These are phyloP conservation scores for Graptemys geographica DNA, from an alignment of 2,797 vertebrate species.

Conservation along the genomic window DNA sequence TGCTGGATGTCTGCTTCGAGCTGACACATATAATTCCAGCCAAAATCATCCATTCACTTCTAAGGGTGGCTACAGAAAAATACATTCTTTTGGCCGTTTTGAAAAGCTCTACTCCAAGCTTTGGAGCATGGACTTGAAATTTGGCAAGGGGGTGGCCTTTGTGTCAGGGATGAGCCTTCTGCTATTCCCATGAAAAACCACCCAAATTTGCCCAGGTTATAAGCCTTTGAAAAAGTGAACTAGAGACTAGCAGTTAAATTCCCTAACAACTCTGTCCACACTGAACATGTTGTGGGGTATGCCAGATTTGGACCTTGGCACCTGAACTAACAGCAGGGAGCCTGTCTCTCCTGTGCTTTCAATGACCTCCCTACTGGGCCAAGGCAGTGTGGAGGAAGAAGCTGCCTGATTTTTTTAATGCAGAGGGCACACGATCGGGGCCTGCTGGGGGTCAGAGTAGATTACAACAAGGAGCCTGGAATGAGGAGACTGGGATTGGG, in stretches of 20 bases:
- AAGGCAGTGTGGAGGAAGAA: background rate
- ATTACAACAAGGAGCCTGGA: background rate
- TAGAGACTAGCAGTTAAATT: background rate
- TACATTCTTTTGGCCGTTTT: background rate
- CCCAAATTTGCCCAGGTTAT: background rate
- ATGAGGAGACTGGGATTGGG: background rate
- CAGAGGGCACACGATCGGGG: background rate
- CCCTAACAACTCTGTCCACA: background rate
- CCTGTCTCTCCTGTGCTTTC: background rate
- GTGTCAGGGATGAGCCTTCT: background rate
- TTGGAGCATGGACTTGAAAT: background rate
- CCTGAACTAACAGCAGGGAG: background rate
- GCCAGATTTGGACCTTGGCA: background rate
- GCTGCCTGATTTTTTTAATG: background rate
- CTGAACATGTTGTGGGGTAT: background rate
- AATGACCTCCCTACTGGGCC: too few relatives aligned
- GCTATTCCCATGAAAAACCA: background rate
- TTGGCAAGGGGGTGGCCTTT: background rate
- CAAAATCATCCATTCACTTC: background rate
- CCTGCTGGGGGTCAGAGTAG: background rate
- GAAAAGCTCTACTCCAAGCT: background rate
- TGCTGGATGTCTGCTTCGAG: background rate
- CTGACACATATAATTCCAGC: background rate
- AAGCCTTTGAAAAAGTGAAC: background rate
- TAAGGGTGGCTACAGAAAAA: background rate